Base-by-base conservation (phyloP, 2,113 vertebrate species). In the Pithys albifrons region DNA sequence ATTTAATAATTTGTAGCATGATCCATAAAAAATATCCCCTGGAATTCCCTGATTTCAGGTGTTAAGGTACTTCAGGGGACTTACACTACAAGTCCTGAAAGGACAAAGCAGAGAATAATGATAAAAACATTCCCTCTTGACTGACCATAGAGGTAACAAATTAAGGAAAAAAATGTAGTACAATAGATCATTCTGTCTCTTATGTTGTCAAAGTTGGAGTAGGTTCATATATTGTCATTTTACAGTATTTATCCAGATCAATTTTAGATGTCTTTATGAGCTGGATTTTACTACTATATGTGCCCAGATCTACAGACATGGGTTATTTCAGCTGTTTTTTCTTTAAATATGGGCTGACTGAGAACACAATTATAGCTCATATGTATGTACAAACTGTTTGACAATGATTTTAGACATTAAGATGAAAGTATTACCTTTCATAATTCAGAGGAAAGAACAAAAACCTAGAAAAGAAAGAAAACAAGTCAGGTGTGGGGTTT, bases 401-500 rank as follows among this genome's bases (percentile, higher is more conserved):
- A 67, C 59, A 55, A 7, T 46, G 10, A 20, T 46, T 67, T 91
- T 65, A 74, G 46, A 52, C 12, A 7, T 91, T 84, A 83, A 90
- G 93, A 75, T 29, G 20, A 37, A 85, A 39, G 9, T 66, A 31
- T 27, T 41, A 19, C 25, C 19, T 73, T 46, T 43, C 12, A 45
- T 54, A 75, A 70, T 43, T 91, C 61, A 66, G 64, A 81, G 72
- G 39, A 51, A 82, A 85, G 31, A 66, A 27, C 37, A 61, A 48
- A 59, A 35, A 46, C 17, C 9, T 58, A 48, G 41, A 48, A 59
- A 66, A 65, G 12, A 72, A 70, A 64, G 15, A 39, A 74, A 75
- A 41, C 19, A 2, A 2, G 4, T 71, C 49, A 41, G 19, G 8
- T 24, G 77, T 86, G 12, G 12, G 0, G 0, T 6, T 35, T 33